Base-by-base conservation (phyloP, 2,797 vertebrate genomes). In the Orestias chungarensis region DNA sequence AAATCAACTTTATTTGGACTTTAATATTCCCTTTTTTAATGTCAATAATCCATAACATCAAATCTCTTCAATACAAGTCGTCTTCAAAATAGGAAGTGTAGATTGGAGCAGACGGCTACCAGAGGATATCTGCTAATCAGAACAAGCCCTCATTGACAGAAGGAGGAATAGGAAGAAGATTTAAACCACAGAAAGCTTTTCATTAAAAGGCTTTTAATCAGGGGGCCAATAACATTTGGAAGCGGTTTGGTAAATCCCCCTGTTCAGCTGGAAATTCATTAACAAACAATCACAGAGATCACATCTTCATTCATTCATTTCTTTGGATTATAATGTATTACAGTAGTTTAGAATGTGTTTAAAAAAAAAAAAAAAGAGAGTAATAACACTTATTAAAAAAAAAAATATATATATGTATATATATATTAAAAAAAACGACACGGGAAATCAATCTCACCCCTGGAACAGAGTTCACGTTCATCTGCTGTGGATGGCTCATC, bases 401-500 rank as follows among this genome's bases (percentile, higher is more conserved):
- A n/a, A n/a, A n/a, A n/a, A n/a, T n/a, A n/a, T n/a, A n/a, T n/a
- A n/a, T n/a, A n/a, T n/a, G n/a, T n/a, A n/a, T n/a, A n/a, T n/a
- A n/a, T n/a, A n/a, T n/a, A n/a, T n/a, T n/a, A n/a, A n/a, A 25
- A 38, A 33, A 14, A 49, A 20, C 71, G 25, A 18, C 15, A 2
- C 6, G 29, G 68, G 46, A 46, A 70, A 43, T 35, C 38, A 64
- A 65, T 94, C 96, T 88, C 84, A 99, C 98, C 92, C 94, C 89
- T 50, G 97, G 95, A 80, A 97, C 95, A 0, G 97, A 95, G 89
- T 94, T 94, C 95, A 99, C 96, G 95, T 95, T 98, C 93, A 99
- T 97, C 79, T 97, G 97, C 72, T 96, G 96, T 6, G 96, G 93
- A 86, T 98, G 98, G 94, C 93, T 99, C 96, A 98, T 97, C 1